Evolutionary conservation across 2,888 invertebrate genomes (phyloP).

Genomic region (Drosophila putrida): DNA sequence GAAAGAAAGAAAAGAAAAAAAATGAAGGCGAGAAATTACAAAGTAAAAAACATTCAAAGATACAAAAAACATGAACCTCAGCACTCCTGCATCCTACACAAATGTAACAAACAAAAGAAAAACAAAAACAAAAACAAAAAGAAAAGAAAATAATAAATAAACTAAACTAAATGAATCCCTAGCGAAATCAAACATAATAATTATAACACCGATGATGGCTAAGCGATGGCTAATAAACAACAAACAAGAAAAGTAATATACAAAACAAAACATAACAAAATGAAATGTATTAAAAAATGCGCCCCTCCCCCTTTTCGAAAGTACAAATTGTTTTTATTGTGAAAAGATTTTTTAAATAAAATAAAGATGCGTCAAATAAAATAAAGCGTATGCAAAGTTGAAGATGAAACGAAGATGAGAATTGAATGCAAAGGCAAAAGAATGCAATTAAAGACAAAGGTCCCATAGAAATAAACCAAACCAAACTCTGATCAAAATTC

Average conservation of each 20-base stretch:
- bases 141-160: slow-evolving; percentile 28
- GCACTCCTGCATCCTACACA: slow-evolving; percentile 83
- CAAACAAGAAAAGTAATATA: slow-evolving; percentile 43
- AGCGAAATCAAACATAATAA: slow-evolving; percentile 73
- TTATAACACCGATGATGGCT: slow-evolving; percentile 58
- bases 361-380: slow-evolving; percentile 20
- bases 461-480: slow-evolving; percentile 30
- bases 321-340: slow-evolving; percentile 86
- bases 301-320: slow-evolving; percentile 86
- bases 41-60: slow-evolving; percentile 78
- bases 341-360: slow-evolving; percentile 71
- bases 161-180: slow-evolving; percentile 62
- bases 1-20: slow-evolving; percentile 25
- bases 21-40: slow-evolving; percentile 71
- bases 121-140: slow-evolving; percentile 38
- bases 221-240: slow-evolving; percentile 49
- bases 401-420: slow-evolving; percentile 49
- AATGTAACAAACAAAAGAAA: slow-evolving; percentile 74
- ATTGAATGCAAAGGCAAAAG: slow-evolving; percentile 41
- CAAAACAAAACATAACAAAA: slow-evolving; percentile 58
- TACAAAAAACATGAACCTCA: slow-evolving; percentile 84
- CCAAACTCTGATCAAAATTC: slow-evolving; percentile 12
- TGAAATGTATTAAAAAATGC: slow-evolving; percentile 59
- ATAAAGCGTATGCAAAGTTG: slow-evolving; percentile 49
- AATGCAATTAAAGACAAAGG: slow-evolving; percentile 33